Conservation (phyloP, 1,140 invertebrate genomes). For the Carposina sasakii region DNA sequence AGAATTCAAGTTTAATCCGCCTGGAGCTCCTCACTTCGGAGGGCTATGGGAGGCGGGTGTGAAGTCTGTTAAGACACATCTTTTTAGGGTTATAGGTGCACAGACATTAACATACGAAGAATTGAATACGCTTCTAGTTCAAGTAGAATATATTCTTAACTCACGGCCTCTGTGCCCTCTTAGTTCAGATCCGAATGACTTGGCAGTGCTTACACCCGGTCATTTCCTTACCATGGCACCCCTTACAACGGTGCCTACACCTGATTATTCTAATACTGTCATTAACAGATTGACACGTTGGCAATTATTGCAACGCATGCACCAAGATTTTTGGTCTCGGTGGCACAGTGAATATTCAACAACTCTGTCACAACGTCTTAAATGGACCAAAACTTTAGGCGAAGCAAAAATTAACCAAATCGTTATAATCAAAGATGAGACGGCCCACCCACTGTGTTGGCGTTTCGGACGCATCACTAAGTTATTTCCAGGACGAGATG, state of each 20-base stretch:
- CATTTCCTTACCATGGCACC: too few species aligned
- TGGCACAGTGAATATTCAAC: background rate
- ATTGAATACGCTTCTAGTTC: background rate
- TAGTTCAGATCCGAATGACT: background rate
- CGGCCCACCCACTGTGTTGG: background rate
- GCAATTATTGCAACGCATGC: background rate
- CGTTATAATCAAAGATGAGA: background rate
- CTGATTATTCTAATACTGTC: background rate
- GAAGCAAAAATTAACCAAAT: background rate
- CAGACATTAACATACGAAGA: background rate
- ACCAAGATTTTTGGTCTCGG: background rate
- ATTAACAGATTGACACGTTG: background rate
- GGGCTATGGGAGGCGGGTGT: background rate
- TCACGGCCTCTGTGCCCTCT: background rate
- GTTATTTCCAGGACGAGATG: background rate
- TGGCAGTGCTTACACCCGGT: background rate
- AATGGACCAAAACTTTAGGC: background rate
- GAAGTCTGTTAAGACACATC: background rate
- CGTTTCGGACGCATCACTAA: background rate
- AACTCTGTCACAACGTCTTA: background rate
- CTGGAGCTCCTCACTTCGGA: background rate
- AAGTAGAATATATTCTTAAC: background rate
- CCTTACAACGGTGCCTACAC: too few species aligned
- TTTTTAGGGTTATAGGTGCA: background rate
- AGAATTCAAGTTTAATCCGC: background rate